Conservation (phyloP, 2,888 invertebrate genomes). For the Eupithecia abbreviata region DNA sequence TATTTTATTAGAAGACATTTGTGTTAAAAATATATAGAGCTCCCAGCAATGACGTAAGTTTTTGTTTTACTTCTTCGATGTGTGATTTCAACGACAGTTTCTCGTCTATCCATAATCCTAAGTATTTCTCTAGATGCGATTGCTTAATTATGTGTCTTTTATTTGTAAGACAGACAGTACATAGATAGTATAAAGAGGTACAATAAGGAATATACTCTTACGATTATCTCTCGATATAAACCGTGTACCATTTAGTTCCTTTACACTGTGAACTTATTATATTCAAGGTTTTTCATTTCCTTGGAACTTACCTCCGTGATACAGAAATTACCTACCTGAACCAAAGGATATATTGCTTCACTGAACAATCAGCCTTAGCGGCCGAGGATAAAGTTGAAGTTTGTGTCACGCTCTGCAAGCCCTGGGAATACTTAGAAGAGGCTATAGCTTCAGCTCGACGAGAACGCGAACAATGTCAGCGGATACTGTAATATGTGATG, state of each 20-base stretch:
- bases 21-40: too few species aligned
- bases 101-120: too few species aligned
- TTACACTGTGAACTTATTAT: not conserved
- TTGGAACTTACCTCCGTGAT: not conserved
- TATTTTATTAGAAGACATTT: too few species aligned
- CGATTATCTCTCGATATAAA: not conserved
- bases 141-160: too few species aligned
- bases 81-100: too few species aligned
- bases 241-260: not conserved
- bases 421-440: conserved; percentile 4
- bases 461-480: conserved; percentile 31
- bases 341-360: conserved; percentile 1
- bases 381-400: not conserved
- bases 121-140: too few species aligned
- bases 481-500: conserved; percentile 36
- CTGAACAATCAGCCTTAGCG: not conserved
- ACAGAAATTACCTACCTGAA: not conserved
- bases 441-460: conserved; percentile 41
- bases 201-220: too few species aligned
- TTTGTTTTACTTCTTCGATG: too few species aligned
- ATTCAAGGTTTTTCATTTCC: conserved; percentile 7
- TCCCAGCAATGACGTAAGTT: too few species aligned
- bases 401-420: not conserved
- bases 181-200: too few species aligned
- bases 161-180: too few species aligned